These are phyloP conservation scores for Ctenicera cuprea DNA, from an alignment of 2,888 invertebrate species.

Conservation along the genomic window DNA sequence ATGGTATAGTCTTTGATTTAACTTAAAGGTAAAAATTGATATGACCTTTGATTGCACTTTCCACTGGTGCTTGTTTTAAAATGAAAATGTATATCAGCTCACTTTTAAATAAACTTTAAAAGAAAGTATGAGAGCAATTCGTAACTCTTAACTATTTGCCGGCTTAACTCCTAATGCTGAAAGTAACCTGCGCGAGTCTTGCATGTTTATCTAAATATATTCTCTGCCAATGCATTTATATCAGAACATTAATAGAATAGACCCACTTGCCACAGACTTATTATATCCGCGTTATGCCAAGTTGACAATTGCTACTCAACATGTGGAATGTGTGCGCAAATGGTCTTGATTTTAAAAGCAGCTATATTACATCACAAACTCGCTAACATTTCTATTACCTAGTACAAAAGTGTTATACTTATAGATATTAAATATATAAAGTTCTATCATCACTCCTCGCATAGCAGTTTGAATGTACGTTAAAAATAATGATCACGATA, in stretches of 20 bases:
- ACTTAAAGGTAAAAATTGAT: too few relatives aligned
- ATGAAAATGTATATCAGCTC: too few relatives aligned
- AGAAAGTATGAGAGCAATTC: too few relatives aligned
- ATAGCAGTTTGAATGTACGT: too few relatives aligned
- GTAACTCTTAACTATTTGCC: too few relatives aligned
- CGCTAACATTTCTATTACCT: too few relatives aligned
- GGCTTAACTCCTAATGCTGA: conserved; percentile 24
- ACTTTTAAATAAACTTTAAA: too few relatives aligned
- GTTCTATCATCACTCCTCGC: too few relatives aligned
- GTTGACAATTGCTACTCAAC: conserved; percentile 47
- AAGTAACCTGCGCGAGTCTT: conserved; percentile 30
- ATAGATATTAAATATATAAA: neutral
- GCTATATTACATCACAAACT: neutral
- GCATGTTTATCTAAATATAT: conserved; percentile 44
- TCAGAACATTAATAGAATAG: conserved; percentile 43
- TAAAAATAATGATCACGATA: too few relatives aligned
- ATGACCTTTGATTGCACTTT: too few relatives aligned
- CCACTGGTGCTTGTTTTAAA: too few relatives aligned
- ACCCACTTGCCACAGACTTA: conserved; percentile 41
- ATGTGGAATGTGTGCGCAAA: conserved; percentile 45
- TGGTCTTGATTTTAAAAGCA: conserved; percentile 38
- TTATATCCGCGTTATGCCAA: conserved; percentile 45
- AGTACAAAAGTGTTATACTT: neutral
- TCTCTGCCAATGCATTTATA: conserved; percentile 45
- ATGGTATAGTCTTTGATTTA: too few relatives aligned